Evolutionary conservation across 1,140 invertebrate species (phyloP).

Genomic region (Artemia franciscana): DNA sequence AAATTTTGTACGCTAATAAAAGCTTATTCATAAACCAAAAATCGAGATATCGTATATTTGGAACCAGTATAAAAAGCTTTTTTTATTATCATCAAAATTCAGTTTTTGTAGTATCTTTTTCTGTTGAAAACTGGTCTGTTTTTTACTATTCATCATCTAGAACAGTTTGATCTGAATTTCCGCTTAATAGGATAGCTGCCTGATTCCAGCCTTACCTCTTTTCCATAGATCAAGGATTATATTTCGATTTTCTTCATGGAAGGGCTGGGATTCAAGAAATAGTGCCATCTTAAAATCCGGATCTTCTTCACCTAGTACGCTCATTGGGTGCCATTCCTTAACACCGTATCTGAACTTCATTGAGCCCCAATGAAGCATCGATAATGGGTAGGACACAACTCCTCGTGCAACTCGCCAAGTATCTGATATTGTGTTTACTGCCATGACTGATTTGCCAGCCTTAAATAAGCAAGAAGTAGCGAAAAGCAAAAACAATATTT

Average conservation of each 20-base stretch:
- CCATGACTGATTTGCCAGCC: neutral
- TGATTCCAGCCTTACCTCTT: slow-evolving; percentile 4
- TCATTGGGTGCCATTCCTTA: slow-evolving; percentile 8
- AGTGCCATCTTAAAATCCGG: slow-evolving; percentile 5
- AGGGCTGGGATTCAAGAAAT: slow-evolving; percentile 6
- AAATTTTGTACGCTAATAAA: too few species aligned
- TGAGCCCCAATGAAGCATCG: slow-evolving; percentile 7
- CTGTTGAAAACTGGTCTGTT: too few species aligned
- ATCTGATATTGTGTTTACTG: slow-evolving; percentile 8
- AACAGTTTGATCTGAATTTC: too few species aligned
- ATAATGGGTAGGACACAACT: slow-evolving; percentile 1
- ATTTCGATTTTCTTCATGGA: neutral
- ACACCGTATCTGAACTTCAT: slow-evolving; percentile 6
- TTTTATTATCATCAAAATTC: too few species aligned
- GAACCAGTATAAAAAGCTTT: too few species aligned
- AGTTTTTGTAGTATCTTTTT: too few species aligned
- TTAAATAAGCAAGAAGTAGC: neutral
- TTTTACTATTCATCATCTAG: too few species aligned
- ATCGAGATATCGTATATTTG: too few species aligned
- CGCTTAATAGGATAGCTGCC: too few species aligned
- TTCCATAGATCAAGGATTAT: slow-evolving; percentile 7
- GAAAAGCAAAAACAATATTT: too few species aligned
- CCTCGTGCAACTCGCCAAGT: neutral
- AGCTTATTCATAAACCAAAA: too few species aligned
- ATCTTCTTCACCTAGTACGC: slow-evolving; percentile 1